These are phyloP conservation scores for Rhea americana DNA, from an alignment of 2,113 vertebrate genomes.

Conservation along the genomic window DNA sequence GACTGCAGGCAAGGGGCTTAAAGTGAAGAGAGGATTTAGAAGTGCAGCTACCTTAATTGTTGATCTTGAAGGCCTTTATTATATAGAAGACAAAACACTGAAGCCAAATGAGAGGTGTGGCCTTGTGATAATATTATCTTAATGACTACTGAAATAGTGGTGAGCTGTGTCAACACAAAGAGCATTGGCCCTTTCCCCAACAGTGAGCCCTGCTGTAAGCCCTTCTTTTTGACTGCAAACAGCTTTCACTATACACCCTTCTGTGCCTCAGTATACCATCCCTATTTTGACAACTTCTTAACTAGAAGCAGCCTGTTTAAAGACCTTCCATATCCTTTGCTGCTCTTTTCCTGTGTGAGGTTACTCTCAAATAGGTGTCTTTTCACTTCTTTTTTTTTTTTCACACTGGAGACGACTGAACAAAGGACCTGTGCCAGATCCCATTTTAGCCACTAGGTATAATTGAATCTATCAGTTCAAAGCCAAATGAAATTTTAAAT, in stretches of 20 bases:
- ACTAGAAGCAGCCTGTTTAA: background rate
- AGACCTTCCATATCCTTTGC: background rate
- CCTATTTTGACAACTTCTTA: background rate
- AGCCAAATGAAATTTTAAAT: background rate
- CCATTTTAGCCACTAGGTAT: background rate
- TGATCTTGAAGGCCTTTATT: background rate
- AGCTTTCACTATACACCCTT: background rate
- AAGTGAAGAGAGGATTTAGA: background rate
- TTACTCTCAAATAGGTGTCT: background rate
- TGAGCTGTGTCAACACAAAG: fast-evolving
- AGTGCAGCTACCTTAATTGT: background rate
- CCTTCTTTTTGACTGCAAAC: background rate
- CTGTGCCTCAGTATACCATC: background rate
- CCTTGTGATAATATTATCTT: background rate
- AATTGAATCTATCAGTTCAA: background rate
- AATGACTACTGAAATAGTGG: background rate
- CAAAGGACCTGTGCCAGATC: background rate
- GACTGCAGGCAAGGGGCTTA: background rate
- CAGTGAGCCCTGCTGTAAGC: background rate
- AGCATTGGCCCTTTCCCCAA: background rate
- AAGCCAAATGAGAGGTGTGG: fast-evolving
- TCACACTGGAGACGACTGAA: background rate
- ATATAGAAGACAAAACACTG: fast-evolving
- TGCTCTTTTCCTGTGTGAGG: background rate
- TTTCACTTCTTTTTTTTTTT: background rate